Percentiles rank a stretch among this genome's conserved stretches.
phyloP scores from a whole-genome alignment of 2,797 vertebrate species.

The Megaceryle alcyon region DNA sequence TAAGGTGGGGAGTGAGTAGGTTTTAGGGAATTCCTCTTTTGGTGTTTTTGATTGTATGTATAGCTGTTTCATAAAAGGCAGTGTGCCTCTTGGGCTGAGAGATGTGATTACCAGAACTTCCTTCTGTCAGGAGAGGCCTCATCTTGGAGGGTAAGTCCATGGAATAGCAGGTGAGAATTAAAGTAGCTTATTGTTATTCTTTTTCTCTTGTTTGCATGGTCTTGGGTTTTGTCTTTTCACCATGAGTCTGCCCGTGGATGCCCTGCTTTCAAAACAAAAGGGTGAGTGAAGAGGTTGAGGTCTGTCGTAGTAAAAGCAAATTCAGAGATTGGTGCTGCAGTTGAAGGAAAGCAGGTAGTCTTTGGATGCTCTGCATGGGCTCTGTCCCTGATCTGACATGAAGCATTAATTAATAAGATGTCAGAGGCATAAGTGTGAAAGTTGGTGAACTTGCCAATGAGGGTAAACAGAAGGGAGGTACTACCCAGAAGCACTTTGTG shows the following conservation, averaged over 20 bases:
- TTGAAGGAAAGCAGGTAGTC: fast-evolving
- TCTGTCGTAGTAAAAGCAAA: not conserved
- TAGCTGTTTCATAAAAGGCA: not conserved
- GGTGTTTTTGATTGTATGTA: fast-evolving
- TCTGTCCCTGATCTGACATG: fast-evolving
- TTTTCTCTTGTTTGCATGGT: not conserved
- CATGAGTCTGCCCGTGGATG: not conserved
- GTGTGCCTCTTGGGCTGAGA: fast-evolving
- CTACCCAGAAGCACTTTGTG: not conserved
- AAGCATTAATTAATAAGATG: fast-evolving
- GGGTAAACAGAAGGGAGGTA: fast-evolving
- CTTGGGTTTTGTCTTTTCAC: not conserved
- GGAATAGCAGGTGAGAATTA: not conserved
- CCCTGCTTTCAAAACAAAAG: not conserved
- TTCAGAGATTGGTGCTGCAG: not conserved
- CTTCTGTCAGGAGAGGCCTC: not conserved
- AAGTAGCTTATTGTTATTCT: not conserved
- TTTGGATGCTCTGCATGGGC: fast-evolving
- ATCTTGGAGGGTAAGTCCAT: fast-evolving
- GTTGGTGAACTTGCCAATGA: fast-evolving
- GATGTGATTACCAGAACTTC: fast-evolving
- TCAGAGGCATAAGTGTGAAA: fast-evolving
- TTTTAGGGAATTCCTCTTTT: fast-evolving
- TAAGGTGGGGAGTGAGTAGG: not conserved
- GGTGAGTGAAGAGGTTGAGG: not conserved